Conservation (phyloP, 2,113 vertebrate species). For the Malurus elegans region DNA sequence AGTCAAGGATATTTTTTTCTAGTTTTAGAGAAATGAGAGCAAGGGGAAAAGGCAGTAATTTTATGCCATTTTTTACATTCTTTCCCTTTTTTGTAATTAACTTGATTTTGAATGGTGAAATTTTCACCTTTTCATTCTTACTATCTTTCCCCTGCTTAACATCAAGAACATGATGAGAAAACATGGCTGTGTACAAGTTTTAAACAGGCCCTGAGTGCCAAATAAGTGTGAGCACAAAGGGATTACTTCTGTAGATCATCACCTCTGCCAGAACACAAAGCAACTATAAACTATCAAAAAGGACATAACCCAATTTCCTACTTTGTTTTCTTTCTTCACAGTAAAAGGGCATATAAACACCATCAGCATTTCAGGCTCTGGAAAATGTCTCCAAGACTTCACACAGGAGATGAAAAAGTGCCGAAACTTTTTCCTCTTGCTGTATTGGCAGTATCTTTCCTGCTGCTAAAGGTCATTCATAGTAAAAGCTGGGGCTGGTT, state of each 20-base stretch:
- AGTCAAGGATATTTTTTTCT: not conserved
- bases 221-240: not conserved
- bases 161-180: not conserved
- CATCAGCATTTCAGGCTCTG: not conserved
- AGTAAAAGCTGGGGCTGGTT: not conserved
- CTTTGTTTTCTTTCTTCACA: not conserved
- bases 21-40: not conserved
- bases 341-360: not conserved
- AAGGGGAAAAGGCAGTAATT: fast-evolving
- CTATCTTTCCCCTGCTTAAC: not conserved
- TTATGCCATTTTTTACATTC: not conserved
- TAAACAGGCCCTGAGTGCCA: not conserved
- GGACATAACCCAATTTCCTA: not conserved
- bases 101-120: not conserved
- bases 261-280: not conserved
- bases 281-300: not conserved
- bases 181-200: not conserved
- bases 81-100: not conserved
- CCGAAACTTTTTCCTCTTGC: not conserved
- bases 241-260: not conserved
- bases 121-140: not conserved
- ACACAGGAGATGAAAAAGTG: not conserved
- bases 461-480: not conserved
- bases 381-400: not conserved
- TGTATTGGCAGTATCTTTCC: not conserved